These are phyloP conservation scores for Drosophila anomelani DNA, from an alignment of 2,888 invertebrate species.

Conservation along the genomic window DNA sequence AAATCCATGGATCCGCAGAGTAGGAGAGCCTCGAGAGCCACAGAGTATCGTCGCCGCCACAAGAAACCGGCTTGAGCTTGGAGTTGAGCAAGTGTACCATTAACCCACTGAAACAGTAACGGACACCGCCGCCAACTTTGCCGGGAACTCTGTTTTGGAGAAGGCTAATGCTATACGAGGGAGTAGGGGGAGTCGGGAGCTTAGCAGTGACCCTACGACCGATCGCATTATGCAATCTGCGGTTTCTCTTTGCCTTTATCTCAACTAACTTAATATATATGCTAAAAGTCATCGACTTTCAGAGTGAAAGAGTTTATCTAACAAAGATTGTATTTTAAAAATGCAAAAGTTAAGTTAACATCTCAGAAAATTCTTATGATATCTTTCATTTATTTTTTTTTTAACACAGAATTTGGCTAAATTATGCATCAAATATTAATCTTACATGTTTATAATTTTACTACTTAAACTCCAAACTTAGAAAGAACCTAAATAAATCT, in stretches of 20 bases:
- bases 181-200: neutral
- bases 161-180: neutral
- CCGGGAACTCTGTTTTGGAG: conserved; percentile 17
- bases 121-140: conserved; percentile 45
- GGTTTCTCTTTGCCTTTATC: conserved; percentile 1
- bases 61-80: conserved; percentile 53
- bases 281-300: neutral
- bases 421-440: neutral
- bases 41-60: conserved; percentile 10
- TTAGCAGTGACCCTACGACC: conserved; percentile 26
- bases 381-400: neutral
- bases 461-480: neutral
- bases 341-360: too few species aligned
- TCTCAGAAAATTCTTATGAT: neutral
- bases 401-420: neutral
- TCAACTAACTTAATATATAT: neutral
- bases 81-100: conserved; percentile 83
- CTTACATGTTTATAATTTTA: neutral
- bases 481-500: neutral
- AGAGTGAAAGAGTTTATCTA: neutral
- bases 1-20: conserved; percentile 48
- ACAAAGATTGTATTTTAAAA: neutral
- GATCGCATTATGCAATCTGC: conserved; percentile 40
- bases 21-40: conserved; percentile 32
- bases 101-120: conserved; percentile 85